Evolutionary conservation across 2,113 vertebrate genomes (phyloP).

Genomic region (Arvicanthis niloticus): DNA sequence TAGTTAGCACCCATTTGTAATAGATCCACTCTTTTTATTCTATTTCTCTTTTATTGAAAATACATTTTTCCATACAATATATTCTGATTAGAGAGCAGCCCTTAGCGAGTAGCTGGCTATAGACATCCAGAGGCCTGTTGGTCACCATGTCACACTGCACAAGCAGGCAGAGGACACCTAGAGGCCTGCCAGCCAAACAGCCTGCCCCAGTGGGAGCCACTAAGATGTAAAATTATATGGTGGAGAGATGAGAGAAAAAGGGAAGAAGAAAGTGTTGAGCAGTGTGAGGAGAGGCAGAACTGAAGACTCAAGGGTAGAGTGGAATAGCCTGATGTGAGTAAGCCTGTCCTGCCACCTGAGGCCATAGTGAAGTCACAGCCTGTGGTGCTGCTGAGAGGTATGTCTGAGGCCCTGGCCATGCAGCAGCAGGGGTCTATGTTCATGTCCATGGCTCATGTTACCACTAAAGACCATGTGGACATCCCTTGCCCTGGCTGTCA

Average conservation of each 20-base stretch:
- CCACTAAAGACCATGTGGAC: not conserved
- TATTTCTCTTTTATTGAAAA: not conserved
- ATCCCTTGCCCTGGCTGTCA: not conserved
- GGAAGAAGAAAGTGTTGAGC: not conserved
- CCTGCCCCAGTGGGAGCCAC: not conserved
- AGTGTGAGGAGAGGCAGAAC: not conserved
- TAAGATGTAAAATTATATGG: not conserved
- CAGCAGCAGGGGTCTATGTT: not conserved
- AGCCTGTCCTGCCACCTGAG: not conserved
- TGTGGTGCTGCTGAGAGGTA: not conserved
- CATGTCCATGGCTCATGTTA: not conserved
- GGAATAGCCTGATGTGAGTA: not conserved
- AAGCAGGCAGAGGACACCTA: not conserved
- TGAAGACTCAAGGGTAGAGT: not conserved
- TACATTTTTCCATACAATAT: not conserved
- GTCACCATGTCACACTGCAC: too few species aligned
- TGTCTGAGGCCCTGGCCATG: not conserved
- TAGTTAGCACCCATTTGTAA: slow-evolving; percentile 74
- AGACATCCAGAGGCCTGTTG: not conserved
- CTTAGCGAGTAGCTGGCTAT: not conserved
- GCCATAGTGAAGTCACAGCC: not conserved
- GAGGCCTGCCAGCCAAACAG: not conserved
- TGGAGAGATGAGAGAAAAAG: not conserved
- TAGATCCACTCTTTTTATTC: slow-evolving; percentile 56
- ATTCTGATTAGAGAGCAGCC: not conserved